phyloP scores from a whole-genome alignment of 2,113 vertebrate species.

The Centropus bengalensis region DNA sequence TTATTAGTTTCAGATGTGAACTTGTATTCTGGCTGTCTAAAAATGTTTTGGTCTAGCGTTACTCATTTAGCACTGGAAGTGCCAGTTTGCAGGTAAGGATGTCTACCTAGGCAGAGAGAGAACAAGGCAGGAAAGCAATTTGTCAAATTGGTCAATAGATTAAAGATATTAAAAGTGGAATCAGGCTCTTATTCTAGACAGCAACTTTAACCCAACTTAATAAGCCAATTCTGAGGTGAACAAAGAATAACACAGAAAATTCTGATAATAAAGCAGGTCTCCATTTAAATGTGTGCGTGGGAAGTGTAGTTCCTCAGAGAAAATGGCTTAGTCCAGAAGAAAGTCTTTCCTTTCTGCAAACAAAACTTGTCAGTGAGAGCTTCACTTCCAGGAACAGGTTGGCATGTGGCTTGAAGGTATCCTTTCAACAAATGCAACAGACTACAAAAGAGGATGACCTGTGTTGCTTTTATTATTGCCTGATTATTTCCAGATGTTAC shows the following conservation, averaged over 20 bases:
- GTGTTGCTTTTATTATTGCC: neutral
- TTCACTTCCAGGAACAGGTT: neutral
- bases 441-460: neutral
- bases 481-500: conserved; percentile 12
- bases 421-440: neutral
- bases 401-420: neutral
- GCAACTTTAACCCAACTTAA: neutral
- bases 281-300: neutral
- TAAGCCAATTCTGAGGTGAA: neutral
- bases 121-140: neutral
- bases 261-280: neutral
- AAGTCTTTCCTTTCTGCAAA: neutral
- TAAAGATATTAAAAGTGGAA: neutral
- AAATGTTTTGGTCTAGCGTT: neutral
- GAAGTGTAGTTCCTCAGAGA: neutral
- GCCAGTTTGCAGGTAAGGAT: neutral
- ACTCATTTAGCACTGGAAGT: neutral
- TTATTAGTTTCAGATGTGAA: neutral
- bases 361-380: neutral
- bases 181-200: neutral
- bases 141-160: neutral
- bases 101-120: neutral
- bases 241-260: neutral
- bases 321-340: neutral
- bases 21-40: neutral